Conservation (phyloP, 2,888 invertebrate genomes). For the Apotomis turbidana region DNA sequence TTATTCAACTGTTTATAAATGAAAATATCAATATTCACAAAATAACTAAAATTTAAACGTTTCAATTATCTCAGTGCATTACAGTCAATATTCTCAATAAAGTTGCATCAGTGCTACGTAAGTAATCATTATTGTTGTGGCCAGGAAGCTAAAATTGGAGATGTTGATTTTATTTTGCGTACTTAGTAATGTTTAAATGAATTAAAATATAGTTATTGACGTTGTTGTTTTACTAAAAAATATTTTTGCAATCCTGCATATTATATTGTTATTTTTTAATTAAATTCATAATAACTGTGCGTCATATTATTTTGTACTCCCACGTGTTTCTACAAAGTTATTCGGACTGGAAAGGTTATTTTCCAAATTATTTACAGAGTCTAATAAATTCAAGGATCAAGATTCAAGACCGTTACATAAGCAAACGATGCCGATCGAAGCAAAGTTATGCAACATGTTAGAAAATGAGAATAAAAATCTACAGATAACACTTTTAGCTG, state of each 20-base stretch:
- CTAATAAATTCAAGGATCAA: background rate
- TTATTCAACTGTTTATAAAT: too few species aligned
- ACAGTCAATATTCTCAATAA: too few species aligned
- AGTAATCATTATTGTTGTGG: too few species aligned
- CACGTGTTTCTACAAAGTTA: constrained; percentile 51
- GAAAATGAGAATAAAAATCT: background rate
- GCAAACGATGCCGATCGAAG: background rate
- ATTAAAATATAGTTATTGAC: too few species aligned
- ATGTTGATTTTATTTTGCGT: too few species aligned
- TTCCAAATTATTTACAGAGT: background rate
- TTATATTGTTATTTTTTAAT: background rate
- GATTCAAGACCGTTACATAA: background rate
- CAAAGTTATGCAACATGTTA: constrained; percentile 7
- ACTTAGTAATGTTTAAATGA: too few species aligned
- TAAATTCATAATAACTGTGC: constrained; percentile 28
- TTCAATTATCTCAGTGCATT: too few species aligned
- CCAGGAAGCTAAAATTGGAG: too few species aligned
- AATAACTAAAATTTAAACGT: too few species aligned
- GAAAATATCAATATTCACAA: too few species aligned
- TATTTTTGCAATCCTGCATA: background rate
- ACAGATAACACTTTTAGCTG: constrained; percentile 42
- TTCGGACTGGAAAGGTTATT: background rate
- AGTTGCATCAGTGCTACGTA: too few species aligned
- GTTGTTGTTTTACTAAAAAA: too few species aligned
- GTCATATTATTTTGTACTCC: constrained; percentile 71